Evolutionary conservation across 2,888 invertebrate genomes (phyloP).

Genomic region (Harmothoe impar): DNA sequence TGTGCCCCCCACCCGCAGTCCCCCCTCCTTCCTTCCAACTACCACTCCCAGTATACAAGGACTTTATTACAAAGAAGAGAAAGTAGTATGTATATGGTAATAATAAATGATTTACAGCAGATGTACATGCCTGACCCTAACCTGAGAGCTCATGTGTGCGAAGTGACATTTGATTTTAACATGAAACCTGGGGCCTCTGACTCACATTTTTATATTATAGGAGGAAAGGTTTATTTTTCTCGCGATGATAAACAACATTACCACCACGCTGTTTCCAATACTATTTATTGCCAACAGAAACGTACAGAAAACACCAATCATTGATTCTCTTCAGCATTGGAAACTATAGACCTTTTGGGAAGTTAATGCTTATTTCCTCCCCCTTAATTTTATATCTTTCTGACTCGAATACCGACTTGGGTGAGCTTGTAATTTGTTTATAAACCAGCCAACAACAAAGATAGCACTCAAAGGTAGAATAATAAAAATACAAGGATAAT

Average conservation of each 20-base stretch:
- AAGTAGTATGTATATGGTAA: neutral
- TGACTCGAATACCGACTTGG: constrained; percentile 37
- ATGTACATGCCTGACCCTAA: constrained; percentile 29
- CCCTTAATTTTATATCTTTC: neutral
- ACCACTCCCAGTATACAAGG: neutral
- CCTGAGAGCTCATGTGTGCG: constrained; percentile 58
- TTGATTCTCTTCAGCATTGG: constrained; percentile 53
- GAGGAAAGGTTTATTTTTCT: neutral
- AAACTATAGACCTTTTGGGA: constrained; percentile 32
- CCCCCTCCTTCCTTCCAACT: neutral
- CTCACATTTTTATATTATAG: neutral
- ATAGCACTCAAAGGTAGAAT: constrained; percentile 53
- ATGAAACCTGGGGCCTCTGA: constrained; percentile 53
- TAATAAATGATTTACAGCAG: neutral
- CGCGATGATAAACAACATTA: constrained; percentile 61
- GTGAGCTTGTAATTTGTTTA: constrained; percentile 33
- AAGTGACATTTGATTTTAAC: neutral
- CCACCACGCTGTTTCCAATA: constrained; percentile 62
- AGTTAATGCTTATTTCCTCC: constrained; percentile 9
- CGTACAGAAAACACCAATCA: constrained; percentile 57
- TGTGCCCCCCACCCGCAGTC: constrained; percentile 54
- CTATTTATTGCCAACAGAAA: constrained; percentile 60
- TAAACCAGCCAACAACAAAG: constrained; percentile 45
- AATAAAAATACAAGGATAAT: constrained; percentile 43
- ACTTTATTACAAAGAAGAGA: neutral